Conservation (phyloP, 2,113 vertebrate species). For the Clinocottus analis region DNA sequence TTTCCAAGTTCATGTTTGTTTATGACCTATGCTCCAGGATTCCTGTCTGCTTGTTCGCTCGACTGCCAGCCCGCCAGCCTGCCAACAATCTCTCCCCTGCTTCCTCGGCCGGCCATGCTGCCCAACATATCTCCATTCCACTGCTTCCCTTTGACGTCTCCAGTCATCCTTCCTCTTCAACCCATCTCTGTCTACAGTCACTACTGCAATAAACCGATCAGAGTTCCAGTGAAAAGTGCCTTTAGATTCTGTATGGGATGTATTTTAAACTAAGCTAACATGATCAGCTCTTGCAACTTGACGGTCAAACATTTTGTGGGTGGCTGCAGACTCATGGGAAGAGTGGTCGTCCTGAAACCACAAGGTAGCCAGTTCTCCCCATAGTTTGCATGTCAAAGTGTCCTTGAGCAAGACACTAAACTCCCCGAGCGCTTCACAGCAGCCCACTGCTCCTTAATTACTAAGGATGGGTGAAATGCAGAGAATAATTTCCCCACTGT, state of each 20-base stretch:
- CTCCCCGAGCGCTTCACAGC: too few species aligned
- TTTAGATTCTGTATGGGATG: background rate
- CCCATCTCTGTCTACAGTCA: background rate
- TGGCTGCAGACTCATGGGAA: too few species aligned
- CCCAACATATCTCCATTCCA: background rate
- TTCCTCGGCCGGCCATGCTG: background rate
- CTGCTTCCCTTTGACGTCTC: background rate
- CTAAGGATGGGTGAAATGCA: too few species aligned
- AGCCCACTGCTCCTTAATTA: too few species aligned
- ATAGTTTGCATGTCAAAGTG: too few species aligned
- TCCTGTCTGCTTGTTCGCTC: background rate
- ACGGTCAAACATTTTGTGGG: too few species aligned
- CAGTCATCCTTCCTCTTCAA: background rate
- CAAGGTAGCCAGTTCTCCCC: too few species aligned
- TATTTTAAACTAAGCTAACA: background rate
- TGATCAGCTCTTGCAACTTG: background rate
- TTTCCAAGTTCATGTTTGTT: background rate
- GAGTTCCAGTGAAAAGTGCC: background rate
- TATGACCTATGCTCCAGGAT: background rate
- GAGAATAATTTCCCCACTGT: too few species aligned
- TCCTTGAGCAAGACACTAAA: too few species aligned
- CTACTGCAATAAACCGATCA: background rate
- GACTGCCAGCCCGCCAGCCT: background rate
- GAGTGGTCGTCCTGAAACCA: too few species aligned
- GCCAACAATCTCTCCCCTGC: background rate